Percentiles rank a stretch among this genome's conserved stretches.
Conservation (phyloP, 2,113 vertebrate species). For the Eurypyga helias region DNA sequence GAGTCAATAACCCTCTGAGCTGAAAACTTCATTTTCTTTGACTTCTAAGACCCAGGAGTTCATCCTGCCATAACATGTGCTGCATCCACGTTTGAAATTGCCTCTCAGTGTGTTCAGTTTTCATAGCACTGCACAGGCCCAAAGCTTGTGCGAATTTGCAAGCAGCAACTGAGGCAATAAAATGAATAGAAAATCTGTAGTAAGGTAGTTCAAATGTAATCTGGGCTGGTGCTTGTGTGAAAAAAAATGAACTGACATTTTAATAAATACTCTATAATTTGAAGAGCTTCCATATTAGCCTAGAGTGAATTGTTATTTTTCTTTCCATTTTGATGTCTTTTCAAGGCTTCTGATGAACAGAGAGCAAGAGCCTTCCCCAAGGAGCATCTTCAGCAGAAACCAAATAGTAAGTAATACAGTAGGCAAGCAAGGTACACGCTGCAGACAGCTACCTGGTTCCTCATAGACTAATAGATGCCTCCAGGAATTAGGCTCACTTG, state of each 20-base stretch:
- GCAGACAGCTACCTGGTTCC: neutral
- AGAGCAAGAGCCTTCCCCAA: neutral
- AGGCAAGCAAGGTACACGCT: neutral
- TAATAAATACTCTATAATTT: neutral
- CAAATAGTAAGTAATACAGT: neutral
- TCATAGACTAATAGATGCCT: neutral
- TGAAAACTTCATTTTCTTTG: neutral
- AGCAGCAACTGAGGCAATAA: neutral
- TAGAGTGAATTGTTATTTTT: neutral
- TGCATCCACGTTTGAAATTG: neutral
- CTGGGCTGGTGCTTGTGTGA: neutral
- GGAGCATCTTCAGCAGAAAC: neutral
- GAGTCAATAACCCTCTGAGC: neutral
- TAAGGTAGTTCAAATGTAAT: fast-evolving
- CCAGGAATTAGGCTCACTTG: neutral
- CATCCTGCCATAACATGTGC: neutral
- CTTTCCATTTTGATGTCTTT: neutral
- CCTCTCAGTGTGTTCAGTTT: neutral
- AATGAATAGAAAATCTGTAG: neutral
- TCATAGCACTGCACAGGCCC: neutral
- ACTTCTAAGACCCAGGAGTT: neutral
- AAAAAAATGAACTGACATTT: neutral
- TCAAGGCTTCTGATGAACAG: neutral
- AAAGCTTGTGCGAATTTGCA: neutral
- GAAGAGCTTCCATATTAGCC: neutral